Conservation (phyloP, 2,113 vertebrate species). For the Fregata magnificens region DNA sequence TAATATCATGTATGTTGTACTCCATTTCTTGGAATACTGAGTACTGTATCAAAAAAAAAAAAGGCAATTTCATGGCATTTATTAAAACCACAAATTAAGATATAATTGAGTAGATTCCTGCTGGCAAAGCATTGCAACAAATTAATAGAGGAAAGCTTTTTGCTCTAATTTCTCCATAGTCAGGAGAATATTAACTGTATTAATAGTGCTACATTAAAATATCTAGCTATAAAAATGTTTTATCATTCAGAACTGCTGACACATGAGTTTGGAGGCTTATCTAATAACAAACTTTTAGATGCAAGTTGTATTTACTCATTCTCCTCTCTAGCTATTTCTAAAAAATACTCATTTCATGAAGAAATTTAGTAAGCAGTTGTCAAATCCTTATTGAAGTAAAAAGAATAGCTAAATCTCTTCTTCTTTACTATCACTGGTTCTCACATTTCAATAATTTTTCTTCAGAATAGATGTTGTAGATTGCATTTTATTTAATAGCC, state of each 20-base stretch:
- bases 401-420: background rate
- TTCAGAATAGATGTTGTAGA: background rate
- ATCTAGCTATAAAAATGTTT: background rate
- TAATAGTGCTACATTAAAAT: background rate
- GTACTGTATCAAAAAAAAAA: background rate
- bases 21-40: background rate
- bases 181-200: background rate
- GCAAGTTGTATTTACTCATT: background rate
- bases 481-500: background rate
- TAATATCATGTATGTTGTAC: background rate
- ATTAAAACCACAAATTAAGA: slow-evolving; percentile 20
- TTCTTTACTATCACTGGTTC: background rate
- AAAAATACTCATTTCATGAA: background rate
- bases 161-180: background rate
- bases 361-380: background rate
- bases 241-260: background rate
- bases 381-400: background rate
- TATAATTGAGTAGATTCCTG: background rate
- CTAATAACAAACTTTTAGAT: background rate
- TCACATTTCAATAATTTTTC: background rate
- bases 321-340: background rate
- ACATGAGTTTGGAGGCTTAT: background rate
- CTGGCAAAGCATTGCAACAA: background rate
- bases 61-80: background rate
- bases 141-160: background rate